Evolutionary conservation across 2,797 vertebrate species (phyloP).

Genomic region (Galaxias olidus): DNA sequence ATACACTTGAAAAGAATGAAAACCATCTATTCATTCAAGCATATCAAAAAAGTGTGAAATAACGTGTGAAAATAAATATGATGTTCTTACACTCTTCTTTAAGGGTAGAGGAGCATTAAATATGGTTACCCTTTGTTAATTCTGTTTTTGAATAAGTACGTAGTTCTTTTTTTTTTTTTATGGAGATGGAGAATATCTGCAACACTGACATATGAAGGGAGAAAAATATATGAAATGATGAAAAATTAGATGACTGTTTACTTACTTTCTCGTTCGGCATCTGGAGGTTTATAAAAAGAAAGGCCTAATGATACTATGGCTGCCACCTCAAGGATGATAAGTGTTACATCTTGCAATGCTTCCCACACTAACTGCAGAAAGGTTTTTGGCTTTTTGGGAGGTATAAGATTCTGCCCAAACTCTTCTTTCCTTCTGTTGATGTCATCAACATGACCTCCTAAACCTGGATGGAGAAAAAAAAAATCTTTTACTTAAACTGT

Average conservation of each 20-base stretch:
- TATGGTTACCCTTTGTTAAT: too few species aligned
- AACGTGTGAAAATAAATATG: too few species aligned
- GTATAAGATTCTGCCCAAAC: conserved; percentile 95
- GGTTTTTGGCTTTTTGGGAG: conserved; percentile 99
- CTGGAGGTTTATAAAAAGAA: conserved; percentile 93
- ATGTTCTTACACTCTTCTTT: too few species aligned
- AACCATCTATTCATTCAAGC: too few species aligned
- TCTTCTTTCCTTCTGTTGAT: conserved; percentile 87
- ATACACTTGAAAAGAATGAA: too few species aligned
- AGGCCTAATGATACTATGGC: conserved; percentile 95
- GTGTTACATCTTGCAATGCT: conserved; percentile 95
- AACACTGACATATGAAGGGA: background rate
- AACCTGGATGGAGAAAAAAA: conserved; percentile 75
- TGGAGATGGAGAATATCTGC: too few species aligned
- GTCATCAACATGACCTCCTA: conserved; percentile 86
- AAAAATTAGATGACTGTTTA: conserved; percentile 17
- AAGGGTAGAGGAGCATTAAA: too few species aligned
- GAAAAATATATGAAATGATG: background rate
- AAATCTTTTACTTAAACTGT: conserved; percentile 1
- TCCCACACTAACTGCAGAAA: conserved; percentile 98
- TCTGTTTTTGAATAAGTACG: too few species aligned
- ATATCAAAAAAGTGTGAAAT: too few species aligned
- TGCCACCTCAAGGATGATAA: conserved; percentile 96
- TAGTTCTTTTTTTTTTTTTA: too few species aligned
- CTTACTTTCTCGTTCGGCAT: conserved; percentile 86